Evolutionary conservation across 2,797 vertebrate genomes (phyloP), one percentile per base, ranked within the genome.

Genomic region (Chelonia mydas): DNA sequence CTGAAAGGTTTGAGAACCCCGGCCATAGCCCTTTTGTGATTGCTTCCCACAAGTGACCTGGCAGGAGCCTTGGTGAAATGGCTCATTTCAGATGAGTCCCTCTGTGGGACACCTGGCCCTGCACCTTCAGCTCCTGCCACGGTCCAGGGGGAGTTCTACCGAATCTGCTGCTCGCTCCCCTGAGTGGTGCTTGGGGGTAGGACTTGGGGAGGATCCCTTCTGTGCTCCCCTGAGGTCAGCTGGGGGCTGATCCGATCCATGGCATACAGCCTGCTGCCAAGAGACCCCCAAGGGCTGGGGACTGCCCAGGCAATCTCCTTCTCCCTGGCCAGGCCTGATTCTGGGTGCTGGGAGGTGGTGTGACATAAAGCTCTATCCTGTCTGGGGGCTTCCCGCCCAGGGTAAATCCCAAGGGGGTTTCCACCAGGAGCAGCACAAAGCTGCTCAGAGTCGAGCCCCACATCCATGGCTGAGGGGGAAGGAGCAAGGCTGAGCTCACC

Each of bases 401-500:
- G 19, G n/a, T 17, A 85, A 37, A 72, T 74, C 61, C n/a, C 50
- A 81, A 59, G 19, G 49, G 53, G 12, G 28, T 17, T 77, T 77
- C 65, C 28, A 83, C 13, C 41, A 4, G 33, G 5, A 89, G 47
- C 28, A 49, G 51, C 47, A n/a, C 23, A 59, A 41, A 45, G 45
- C 65, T 19, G n/a, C 65, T 37, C 19, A 23, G n/a, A 21, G 65
- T 37, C 3, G 6, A 50, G 31, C 49, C 49, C 41, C 23, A 49
- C 23, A 8, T 27, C 33, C 23, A 31, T 12, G 15, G 11, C 13
- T 33, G n/a, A 9, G 49, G 41, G 28, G 10, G 23, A n/a, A 47
- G 74, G 31, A 54, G 23, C 19, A 25, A 28, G 4, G 31, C 77
- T 11, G 3, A 25, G n/a, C 97, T 92, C 81, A 98, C 98, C 97